These are phyloP conservation scores for Dinocampus coccinellae DNA, from an alignment of 2,888 invertebrate species.

Conservation along the genomic window DNA sequence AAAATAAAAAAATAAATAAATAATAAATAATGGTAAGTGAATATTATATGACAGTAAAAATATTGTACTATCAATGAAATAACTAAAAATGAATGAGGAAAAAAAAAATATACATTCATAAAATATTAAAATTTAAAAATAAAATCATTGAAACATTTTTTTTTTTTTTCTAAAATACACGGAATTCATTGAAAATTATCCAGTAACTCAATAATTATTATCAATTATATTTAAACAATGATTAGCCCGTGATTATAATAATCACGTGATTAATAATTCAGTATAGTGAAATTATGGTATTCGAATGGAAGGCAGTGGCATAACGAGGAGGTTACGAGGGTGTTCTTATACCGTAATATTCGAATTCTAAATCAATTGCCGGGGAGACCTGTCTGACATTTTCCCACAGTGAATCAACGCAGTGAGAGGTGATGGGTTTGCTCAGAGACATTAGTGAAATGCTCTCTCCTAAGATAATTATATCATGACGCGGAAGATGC, in stretches of 20 bases:
- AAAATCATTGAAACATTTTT: too few species aligned
- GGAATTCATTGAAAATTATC: too few species aligned
- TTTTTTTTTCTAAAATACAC: too few species aligned
- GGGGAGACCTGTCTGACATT: neutral
- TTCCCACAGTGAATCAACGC: slow-evolving; percentile 5
- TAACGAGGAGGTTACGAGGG: too few species aligned
- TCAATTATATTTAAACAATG: too few species aligned
- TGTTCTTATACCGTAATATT: neutral
- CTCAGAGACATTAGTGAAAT: neutral
- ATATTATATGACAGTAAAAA: too few species aligned
- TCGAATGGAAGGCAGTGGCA: too few species aligned
- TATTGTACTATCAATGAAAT: neutral
- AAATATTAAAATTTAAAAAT: too few species aligned
- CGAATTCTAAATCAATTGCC: slow-evolving; percentile 12
- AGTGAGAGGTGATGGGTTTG: neutral
- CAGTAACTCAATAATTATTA: too few species aligned
- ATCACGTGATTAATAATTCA: neutral
- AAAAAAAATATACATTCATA: too few species aligned
- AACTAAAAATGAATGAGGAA: too few species aligned
- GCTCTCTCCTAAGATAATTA: slow-evolving; percentile 17
- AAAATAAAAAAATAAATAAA: neutral
- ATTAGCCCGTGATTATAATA: too few species aligned
- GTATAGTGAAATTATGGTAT: neutral
- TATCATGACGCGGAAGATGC: neutral
- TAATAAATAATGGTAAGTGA: neutral